Percentiles rank a stretch among this genome's conserved stretches.
Evolutionary conservation across 2,888 invertebrate species (phyloP).

Genomic region (Caradrina clavipalpis): DNA sequence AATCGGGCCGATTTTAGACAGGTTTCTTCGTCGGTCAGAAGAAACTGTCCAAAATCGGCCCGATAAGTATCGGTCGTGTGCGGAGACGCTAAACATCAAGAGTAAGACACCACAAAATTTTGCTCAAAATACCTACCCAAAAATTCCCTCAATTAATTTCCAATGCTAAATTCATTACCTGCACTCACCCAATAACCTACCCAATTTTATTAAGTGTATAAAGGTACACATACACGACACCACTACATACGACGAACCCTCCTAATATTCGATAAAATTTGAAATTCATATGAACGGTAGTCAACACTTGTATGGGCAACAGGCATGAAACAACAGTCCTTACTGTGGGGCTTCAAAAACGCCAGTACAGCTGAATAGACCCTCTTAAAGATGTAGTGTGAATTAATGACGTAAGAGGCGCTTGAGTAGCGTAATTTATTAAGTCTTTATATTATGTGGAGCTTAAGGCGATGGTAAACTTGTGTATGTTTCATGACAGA

Average conservation of each 20-base stretch:
- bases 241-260: slow-evolving; percentile 32
- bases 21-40: too few species aligned
- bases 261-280: slow-evolving; percentile 59
- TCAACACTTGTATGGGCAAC: slow-evolving; percentile 65
- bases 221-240: slow-evolving; percentile 22
- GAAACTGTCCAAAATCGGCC: too few species aligned
- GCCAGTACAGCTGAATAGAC: slow-evolving; percentile 61
- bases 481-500: too few species aligned
- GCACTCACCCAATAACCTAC: slow-evolving; percentile 3
- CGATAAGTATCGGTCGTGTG: too few species aligned
- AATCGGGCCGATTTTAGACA: too few species aligned
- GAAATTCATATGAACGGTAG: slow-evolving; percentile 70
- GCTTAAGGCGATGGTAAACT: too few species aligned
- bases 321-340: slow-evolving; percentile 68
- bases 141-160: not conserved
- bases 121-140: not conserved
- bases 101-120: too few species aligned
- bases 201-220: slow-evolving; percentile 24
- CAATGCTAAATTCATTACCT: slow-evolving; percentile 23
- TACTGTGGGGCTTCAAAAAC: slow-evolving; percentile 64
- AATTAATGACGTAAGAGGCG: slow-evolving; percentile 33
- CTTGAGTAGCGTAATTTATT: slow-evolving; percentile 27
- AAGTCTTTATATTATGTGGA: not conserved
- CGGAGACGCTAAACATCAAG: too few species aligned
- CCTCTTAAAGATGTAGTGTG: slow-evolving; percentile 42